These are phyloP conservation scores for Athene noctua DNA, from an alignment of 2,113 vertebrate genomes.

Conservation along the genomic window DNA sequence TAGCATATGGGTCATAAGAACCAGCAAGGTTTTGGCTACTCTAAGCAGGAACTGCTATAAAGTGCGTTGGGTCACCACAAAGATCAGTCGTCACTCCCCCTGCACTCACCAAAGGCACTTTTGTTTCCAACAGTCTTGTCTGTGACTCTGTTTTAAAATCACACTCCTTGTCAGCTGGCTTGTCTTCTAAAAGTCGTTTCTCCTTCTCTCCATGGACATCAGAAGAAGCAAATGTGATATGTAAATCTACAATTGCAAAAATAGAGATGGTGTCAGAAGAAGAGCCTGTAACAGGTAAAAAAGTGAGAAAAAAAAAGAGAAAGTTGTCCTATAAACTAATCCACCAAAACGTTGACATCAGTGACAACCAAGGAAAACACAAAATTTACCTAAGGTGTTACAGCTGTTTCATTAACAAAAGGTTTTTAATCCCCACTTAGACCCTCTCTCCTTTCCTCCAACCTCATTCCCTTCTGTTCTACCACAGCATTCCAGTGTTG, in stretches of 20 bases:
- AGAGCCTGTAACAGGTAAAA: background rate
- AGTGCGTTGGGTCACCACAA: background rate
- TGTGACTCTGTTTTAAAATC: background rate
- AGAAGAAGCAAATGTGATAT: background rate
- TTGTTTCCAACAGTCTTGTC: background rate
- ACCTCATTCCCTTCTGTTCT: background rate
- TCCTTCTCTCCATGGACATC: background rate
- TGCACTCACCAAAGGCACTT: background rate
- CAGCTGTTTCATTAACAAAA: background rate
- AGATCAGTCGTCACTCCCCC: background rate
- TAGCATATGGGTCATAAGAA: background rate
- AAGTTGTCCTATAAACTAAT: background rate
- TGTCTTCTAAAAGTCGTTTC: background rate
- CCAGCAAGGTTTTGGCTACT: background rate
- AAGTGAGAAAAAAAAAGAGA: background rate
- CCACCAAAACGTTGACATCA: background rate
- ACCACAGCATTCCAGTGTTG: background rate
- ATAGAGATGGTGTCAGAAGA: background rate
- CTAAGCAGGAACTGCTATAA: background rate
- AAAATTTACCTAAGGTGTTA: background rate
- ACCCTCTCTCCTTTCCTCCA: background rate
- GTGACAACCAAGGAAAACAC: background rate
- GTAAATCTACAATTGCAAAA: background rate
- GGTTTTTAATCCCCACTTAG: background rate
- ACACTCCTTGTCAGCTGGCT: background rate